Evolutionary conservation across 1,140 invertebrate genomes (phyloP), one percentile per base, ranked within the genome.

Genomic region (Bombus pascuorum): DNA sequence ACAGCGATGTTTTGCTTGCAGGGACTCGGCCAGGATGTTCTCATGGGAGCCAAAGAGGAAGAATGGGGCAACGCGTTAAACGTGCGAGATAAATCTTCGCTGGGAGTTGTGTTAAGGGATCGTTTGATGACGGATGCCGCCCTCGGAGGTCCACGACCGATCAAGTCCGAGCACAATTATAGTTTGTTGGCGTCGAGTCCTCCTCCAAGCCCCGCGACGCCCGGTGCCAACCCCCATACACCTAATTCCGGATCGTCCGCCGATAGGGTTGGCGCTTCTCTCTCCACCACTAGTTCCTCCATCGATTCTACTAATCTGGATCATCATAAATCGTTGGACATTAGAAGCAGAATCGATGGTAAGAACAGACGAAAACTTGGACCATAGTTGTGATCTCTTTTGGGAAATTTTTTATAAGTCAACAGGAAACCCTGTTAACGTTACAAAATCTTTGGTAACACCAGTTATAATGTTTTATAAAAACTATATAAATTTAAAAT

Each of bases 51-150:
- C 28, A 94, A 93, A 72, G 94, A 95, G 22, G 95, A 95, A 15
- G 95, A 95, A 72, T 95, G 95, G 94, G 88, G 90, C 68, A 91
- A 77, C 25, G 78, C 91, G 1, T 59, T 93, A 25, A 85, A 68
- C 39, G 78, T 88, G 3, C 82, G 90, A 39, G 91, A 93, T n/a
- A 93, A 92, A 86, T 92, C 91, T 22, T 90, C 92, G 2, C 57
- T 92, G 37, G 95, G 95, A 44, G 97, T 98, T 79, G 96, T 98
- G 37, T 95, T 98, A 4, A 97, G 98, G 93, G 98, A 99, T 94
- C 96, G 97, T 89, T 96, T 98, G 91, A 98, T 99, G 97, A 98
- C 98, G 42, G 98, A 98, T 92, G 98, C 98, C 0, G 97, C 97
- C 28, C 95, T 98, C 18, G 97, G 97, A 70, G 97, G 97, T 34